Base-by-base conservation (phyloP, 2,888 invertebrate genomes). In the Gnatocerus cornutus region DNA sequence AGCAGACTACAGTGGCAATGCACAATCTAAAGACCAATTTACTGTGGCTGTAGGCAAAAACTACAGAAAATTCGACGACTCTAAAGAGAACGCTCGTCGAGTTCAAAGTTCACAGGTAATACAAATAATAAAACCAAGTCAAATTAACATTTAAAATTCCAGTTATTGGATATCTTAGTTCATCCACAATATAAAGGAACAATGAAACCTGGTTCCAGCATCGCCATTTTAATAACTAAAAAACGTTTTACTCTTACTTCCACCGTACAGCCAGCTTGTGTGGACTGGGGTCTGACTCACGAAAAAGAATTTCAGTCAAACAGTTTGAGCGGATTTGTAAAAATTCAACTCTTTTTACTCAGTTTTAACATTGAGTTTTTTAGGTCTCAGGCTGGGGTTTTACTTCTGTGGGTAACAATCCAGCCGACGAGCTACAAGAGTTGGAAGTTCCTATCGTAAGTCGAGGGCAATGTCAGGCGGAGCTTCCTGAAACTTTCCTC, bases 401-500 rank as follows among this genome's bases (percentile, higher is more conserved):
- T 33, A 73, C 76, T 0, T 41, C 41, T 10, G 71, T 61, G 37
- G 41, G 4, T 14, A 66, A 62, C 9, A 10, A 33, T 4, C 63
- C 63, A 3, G 56, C 75, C 0, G 68, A 71, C 0, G 67, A 43
- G 52, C 68, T 80, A n/a, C 73, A 74, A 66, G 78, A 78, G 55
- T 45, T 80, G 5, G 65, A 74, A 12, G 68, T 81, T 3, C 75
- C 77, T 0, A 79, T 72, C 50, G 74, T 76, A 21, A 69, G 74
- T 21, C 63, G 73, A 4, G 53, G 45, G 4, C 45, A 64, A n/a
- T 82, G 81, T 56, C 33, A 37, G 3, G 16, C 37, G 8, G 74
- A 76, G 62, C 58, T 79, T 10, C 75, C 76, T 4, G 12, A 55
- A 4, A 75, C 77, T 12, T 66, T 63, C 21, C 27, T 16, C 10